Evolutionary conservation across 2,888 invertebrate genomes (phyloP), one percentile per base, ranked within the genome.

Genomic region (Idaea aversata): DNA sequence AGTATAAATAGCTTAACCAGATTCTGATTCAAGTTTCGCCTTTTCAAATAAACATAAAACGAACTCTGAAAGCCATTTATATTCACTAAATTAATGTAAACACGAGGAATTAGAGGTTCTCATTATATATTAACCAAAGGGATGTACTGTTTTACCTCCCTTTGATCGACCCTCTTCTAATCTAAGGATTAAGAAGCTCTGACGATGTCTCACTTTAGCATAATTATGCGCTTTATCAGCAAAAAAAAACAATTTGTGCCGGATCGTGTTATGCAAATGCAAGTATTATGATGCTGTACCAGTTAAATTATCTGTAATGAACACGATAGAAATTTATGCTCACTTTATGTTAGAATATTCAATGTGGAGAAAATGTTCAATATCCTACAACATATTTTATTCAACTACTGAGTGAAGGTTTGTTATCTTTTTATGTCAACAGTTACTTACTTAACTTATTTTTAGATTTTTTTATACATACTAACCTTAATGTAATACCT

Each of bases 121-220:
- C 88, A 90, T 91, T 91, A 91, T 83, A 85, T 89, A 91, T 91
- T 91, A 88, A 91, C 89, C 88, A 79, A 85, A 78, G 86, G 85
- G 88, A 85, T 84, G 84, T 81, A 81, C 78, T 73, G 76, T 77
- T 81, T 81, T 81, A 77, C 77, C 78, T 85, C 82, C 80, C 87
- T 89, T 88, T 87, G 86, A 88, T 87, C 83, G 79, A 75, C 87
- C 88, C 87, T 85, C 87, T 85, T 79, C 80, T 88, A 87, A 91
- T 86, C 87, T 79, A 66, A 35, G 84, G 87, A 88, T 91, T 90
- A 90, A 85, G 86, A 78, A 81, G 79, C 79, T 81, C 80, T 77
- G 80, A 79, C 82, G 81, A 83, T 76, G 83, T 84, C 83, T 85
- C 83, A 85, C 81, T 86, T 88, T 86, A 86, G 87, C 87, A 88